Conservation (phyloP, 2,888 invertebrate genomes). For the Rapana venosa region DNA sequence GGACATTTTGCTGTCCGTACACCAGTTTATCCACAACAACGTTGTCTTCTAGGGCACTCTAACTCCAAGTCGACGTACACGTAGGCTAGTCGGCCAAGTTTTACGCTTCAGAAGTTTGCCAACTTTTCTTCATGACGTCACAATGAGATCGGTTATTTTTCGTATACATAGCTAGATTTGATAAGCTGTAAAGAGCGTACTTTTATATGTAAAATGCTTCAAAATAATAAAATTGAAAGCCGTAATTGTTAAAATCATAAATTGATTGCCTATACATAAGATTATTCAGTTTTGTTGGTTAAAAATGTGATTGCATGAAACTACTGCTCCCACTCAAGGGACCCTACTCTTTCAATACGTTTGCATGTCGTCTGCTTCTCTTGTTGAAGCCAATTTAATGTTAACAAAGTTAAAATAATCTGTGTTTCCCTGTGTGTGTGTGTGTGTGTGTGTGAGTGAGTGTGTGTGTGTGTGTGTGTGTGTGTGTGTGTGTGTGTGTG, state of each 20-base stretch:
- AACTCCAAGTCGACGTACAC: neutral
- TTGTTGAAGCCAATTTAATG: neutral
- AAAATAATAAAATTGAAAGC: neutral
- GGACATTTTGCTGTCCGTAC: neutral
- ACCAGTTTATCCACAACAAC: neutral
- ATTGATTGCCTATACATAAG: no score
- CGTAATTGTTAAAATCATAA: no score
- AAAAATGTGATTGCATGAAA: neutral
- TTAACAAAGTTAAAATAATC: neutral
- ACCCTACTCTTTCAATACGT: neutral
- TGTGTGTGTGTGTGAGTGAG: neutral
- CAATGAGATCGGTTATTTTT: neutral
- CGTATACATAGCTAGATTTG: neutral
- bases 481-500: neutral
- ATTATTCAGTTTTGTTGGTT: neutral
- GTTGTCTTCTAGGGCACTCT: neutral
- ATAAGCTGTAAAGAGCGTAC: neutral
- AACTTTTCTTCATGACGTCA: constrained; percentile 20
- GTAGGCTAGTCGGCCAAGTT: neutral
- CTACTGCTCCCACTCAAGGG: neutral
- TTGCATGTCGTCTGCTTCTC: neutral
- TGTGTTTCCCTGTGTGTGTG: neutral
- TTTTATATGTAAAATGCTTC: neutral
- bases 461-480: constrained; percentile 18
- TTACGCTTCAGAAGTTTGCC: constrained; percentile 25